Base-by-base conservation (phyloP, 2,888 invertebrate genomes). In the Machimus atricapillus region DNA sequence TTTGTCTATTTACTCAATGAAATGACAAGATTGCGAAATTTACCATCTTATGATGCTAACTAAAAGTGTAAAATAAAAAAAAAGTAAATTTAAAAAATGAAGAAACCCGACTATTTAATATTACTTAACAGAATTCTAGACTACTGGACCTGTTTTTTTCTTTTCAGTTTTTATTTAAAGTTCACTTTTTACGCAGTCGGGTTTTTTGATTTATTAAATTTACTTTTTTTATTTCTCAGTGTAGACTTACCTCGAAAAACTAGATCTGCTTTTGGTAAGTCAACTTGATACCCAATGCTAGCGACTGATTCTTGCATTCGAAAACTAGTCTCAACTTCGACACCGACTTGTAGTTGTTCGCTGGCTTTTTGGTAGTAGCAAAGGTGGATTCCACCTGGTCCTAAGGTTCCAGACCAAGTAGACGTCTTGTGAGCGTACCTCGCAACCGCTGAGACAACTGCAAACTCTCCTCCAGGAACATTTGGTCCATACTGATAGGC, bases 301-400 rank as follows among this genome's bases (percentile, higher is more conserved):
- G 97, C 97, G 6, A 96, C 95, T 1, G 98, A 96, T 93, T 99
- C 98, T 93, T 97, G 97, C 92, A 97, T 95, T 90, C 97, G 94
- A 91, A 97, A 95, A 91, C 97, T 98, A 7, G 98, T 97, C 93
- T 99, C 98, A 90, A 99, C 94, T 93, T 99, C 99, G 0, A 98
- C 98, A 85, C 99, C 99, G 89, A 99, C 94, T 94, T 95, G 96
- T 88, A 98, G 93, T 91, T 98, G 97, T 91, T 97, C 97, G 92
- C 97, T 97, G 90, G 97, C 97, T 93, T 96, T 97, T 91, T 98
- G 98, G 93, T 98, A 98, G 93, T 97, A 99, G 92, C 98, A 98
- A 86, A 97, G 91, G 91, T 99, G 98, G 89, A 97, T 93, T 58
- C 97, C 97, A 19, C 96, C 95, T 2, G 96, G 94, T 85, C 98